These are phyloP conservation scores for Pyrocoelia pectoralis DNA, from an alignment of 2,888 invertebrate genomes.

Conservation along the genomic window DNA sequence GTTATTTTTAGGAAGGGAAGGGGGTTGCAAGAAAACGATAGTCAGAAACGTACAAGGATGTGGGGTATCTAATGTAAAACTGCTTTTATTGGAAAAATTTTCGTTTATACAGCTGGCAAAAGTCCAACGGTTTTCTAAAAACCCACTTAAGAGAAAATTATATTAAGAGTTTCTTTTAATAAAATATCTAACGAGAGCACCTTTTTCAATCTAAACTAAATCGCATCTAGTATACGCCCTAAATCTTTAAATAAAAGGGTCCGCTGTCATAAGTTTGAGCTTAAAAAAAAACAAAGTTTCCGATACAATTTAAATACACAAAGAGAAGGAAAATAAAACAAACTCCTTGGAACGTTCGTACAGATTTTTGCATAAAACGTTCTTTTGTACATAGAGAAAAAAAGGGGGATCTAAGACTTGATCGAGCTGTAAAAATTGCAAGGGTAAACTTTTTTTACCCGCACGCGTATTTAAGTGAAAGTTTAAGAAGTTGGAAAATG, in stretches of 20 bases:
- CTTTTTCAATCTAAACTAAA: background rate
- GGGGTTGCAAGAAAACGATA: conserved; percentile 34
- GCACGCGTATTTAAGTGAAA: background rate
- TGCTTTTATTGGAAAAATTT: conserved; percentile 38
- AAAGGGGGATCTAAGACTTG: background rate
- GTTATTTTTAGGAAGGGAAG: conserved; percentile 37
- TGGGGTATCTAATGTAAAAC: conserved; percentile 40
- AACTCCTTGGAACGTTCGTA: conserved; percentile 11
- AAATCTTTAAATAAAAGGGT: background rate
- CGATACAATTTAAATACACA: conserved; percentile 13
- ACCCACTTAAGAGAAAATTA: conserved; percentile 8
- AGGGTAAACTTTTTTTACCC: background rate
- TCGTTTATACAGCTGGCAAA: conserved; percentile 39
- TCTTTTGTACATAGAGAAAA: background rate
- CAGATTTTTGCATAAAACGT: conserved; percentile 18
- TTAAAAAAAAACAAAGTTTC: conserved; percentile 5
- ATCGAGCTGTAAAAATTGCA: background rate
- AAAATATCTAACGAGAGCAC: background rate
- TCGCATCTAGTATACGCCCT: background rate
- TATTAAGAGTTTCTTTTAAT: conserved; percentile 1
- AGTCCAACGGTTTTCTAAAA: conserved; percentile 20
- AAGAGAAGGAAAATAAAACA: conserved; percentile 22
- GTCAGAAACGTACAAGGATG: conserved; percentile 39
- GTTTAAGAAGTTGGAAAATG: too few relatives aligned
- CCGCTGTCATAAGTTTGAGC: conserved; percentile 4